A percentile compares a stretch with the other conserved stretches of the same genome.
These are phyloP conservation scores for Caenorhabditis remanei DNA, from an alignment of 1,140 invertebrate species.

Conservation along the genomic window DNA sequence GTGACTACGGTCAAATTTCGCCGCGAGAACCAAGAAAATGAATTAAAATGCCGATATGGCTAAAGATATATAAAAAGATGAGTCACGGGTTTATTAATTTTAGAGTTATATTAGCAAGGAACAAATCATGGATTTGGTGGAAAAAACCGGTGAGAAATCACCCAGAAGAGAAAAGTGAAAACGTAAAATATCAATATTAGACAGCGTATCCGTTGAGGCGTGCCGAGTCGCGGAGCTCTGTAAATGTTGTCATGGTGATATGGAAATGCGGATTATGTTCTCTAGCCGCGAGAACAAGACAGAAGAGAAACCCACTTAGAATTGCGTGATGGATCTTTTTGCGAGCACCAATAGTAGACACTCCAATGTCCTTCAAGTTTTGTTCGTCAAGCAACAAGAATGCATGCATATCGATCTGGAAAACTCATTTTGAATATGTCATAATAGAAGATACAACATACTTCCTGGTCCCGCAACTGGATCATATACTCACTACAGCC, in stretches of 20 bases:
- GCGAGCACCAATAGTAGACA: conserved; percentile 74
- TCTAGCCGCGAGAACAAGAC: not conserved
- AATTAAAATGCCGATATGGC: not conserved
- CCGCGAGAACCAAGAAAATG: not conserved
- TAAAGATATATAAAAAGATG: too few relatives aligned
- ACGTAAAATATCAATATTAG: not conserved
- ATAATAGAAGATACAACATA: conserved; percentile 33
- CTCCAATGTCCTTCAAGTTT: conserved; percentile 75
- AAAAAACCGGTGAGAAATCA: conserved; percentile 39
- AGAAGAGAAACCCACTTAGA: conserved; percentile 64
- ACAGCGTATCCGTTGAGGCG: conserved; percentile 64
- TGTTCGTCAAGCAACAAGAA: conserved; percentile 76
- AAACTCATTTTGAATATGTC: not conserved
- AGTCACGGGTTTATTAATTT: not conserved
- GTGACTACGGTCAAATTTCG: not conserved
- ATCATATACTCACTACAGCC: conserved; percentile 74
- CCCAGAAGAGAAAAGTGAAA: not conserved
- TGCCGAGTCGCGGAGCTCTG: conserved; percentile 72
- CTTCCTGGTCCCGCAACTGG: conserved; percentile 75
- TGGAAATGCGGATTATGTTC: not conserved
- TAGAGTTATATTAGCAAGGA: not conserved
- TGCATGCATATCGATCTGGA: conserved; percentile 77
- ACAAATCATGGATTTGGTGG: conserved; percentile 39
- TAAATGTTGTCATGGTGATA: conserved; percentile 52
- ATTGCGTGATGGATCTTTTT: conserved; percentile 77